Evolutionary conservation across 2,888 invertebrate genomes (phyloP), one percentile per base, ranked within the genome.

Genomic region (Xanthostigma xanthostigma): DNA sequence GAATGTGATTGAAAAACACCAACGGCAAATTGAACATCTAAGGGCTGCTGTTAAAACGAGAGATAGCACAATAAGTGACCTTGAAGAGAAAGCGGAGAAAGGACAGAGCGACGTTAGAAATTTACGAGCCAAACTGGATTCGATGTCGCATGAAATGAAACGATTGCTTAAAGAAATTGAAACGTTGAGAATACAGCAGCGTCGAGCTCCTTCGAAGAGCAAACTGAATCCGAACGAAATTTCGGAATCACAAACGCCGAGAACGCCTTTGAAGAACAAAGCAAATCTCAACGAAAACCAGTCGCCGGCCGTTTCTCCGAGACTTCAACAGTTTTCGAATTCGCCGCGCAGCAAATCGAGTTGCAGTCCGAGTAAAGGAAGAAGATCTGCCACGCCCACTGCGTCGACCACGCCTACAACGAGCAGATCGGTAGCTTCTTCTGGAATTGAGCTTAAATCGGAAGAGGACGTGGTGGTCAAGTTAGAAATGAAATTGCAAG

Each of bases 1-100:
- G 41, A 51, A 54, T 2, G 55, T 63, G 36, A 60, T 64, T 14
- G 70, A 71, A 38, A 69, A 68, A 51, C 63, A 69, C 44, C 69
- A 69, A 54, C 67, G 67, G 49, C 69, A 71, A 54, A 62, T 69
- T 8, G 69, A 69, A 48, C 68, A 67, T 47, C 60, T 70, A 39
- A 64, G 67, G 49, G 47, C 58, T 13, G 64, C 70, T 0, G 55
- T 72, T 14, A 63, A 66, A 52, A 59, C 66, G 10, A 61, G 66
- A 47, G 71, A 73, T 54, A 65, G 65, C 38, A 67, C 67, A 46
- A 62, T 70, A 14, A 61, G 64, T 11, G 70, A 71, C 51, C 57
- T 73, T 46, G 71, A 71, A 55, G 66, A 64, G 49, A 69, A 69
- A 55, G 58, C 62, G 44, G 62, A 62, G 12, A 59, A 57, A 51